phyloP scores from a whole-genome alignment of 53 echinoderm and acorn worm species.

The Luidia sarsii region DNA sequence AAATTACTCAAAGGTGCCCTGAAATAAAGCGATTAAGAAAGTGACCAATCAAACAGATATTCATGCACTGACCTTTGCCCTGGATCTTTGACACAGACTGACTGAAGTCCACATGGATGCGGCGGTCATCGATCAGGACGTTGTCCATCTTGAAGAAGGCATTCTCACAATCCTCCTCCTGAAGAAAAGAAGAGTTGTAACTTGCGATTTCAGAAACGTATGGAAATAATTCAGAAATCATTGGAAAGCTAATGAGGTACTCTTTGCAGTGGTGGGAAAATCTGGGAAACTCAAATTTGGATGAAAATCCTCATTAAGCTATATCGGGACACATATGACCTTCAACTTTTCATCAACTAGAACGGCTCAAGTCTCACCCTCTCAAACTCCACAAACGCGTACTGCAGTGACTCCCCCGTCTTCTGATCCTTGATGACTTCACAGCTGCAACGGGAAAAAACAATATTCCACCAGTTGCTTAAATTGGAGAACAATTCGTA shows the following conservation, averaged over 20 bases:
- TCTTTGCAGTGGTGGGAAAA: too few relatives aligned
- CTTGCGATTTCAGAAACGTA: too few relatives aligned
- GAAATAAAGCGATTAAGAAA: too few relatives aligned
- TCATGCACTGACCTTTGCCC: constrained; percentile 71
- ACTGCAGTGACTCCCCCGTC: constrained; percentile 80
- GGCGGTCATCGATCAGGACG: constrained; percentile 91
- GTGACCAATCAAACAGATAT: neutral
- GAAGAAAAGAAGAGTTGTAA: neutral
- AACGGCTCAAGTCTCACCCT: constrained; percentile 75
- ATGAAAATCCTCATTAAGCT: too few relatives aligned
- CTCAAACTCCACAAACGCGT: constrained; percentile 97
- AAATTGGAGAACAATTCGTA: too few relatives aligned
- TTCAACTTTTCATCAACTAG: too few relatives aligned
- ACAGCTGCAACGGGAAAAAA: constrained; percentile 72
- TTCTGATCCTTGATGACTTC: constrained; percentile 92
- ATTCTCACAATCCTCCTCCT: constrained; percentile 97
- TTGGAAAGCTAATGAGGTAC: too few relatives aligned
- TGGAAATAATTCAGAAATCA: too few relatives aligned
- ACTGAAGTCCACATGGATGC: constrained; percentile 98
- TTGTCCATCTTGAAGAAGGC: constrained; percentile 99
- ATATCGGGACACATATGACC: too few relatives aligned
- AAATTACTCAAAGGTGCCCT: too few relatives aligned
- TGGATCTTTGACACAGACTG: constrained; percentile 96
- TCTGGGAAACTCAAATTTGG: too few relatives aligned
- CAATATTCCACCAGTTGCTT: too few relatives aligned